A percentile compares a stretch with the other conserved stretches of the same genome.
phyloP scores from a whole-genome alignment of 2,888 invertebrate genomes.

The Oligia strigilis region DNA sequence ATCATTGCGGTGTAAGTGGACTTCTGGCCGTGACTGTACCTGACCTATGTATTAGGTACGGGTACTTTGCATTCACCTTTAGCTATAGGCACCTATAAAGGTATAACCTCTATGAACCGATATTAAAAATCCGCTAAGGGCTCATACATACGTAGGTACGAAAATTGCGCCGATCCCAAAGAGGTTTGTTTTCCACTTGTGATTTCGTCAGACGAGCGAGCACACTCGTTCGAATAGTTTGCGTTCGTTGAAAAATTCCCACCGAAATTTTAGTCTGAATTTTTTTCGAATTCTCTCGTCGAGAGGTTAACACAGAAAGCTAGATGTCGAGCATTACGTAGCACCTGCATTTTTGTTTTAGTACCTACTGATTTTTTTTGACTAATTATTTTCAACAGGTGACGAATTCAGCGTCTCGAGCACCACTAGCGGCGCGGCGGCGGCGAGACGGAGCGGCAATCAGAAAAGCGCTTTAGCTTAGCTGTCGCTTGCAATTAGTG shows the following conservation, averaged over 20 bases:
- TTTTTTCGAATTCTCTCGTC: conserved; percentile 75
- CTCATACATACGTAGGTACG: conserved; percentile 35
- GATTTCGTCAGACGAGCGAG: conserved; percentile 77
- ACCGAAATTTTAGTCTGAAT: conserved; percentile 69
- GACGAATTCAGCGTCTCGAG: conserved; percentile 89
- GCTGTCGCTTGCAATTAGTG: conserved; percentile 87
- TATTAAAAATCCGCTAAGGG: conserved; percentile 49
- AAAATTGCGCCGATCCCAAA: conserved; percentile 67
- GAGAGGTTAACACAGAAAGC: conserved; percentile 85
- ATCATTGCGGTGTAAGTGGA: too few relatives aligned
- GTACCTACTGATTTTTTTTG: conserved; percentile 86
- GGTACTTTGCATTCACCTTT: not conserved
- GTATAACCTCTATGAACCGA: conserved; percentile 1
- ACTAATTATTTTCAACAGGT: conserved; percentile 91
- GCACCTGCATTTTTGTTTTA: conserved; percentile 89
- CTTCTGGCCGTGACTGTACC: too few relatives aligned
- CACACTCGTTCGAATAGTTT: conserved; percentile 79
- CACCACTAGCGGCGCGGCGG: conserved; percentile 75
- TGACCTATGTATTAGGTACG: not conserved
- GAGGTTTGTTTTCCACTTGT: conserved; percentile 77
- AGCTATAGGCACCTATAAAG: not conserved
- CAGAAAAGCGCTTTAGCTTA: conserved; percentile 83
- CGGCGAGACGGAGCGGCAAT: conserved; percentile 82
- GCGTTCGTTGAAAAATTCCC: conserved; percentile 76
- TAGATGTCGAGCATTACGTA: conserved; percentile 81